Evolutionary conservation across 2,113 vertebrate genomes (phyloP).

Genomic region (Halichoerus grypus): DNA sequence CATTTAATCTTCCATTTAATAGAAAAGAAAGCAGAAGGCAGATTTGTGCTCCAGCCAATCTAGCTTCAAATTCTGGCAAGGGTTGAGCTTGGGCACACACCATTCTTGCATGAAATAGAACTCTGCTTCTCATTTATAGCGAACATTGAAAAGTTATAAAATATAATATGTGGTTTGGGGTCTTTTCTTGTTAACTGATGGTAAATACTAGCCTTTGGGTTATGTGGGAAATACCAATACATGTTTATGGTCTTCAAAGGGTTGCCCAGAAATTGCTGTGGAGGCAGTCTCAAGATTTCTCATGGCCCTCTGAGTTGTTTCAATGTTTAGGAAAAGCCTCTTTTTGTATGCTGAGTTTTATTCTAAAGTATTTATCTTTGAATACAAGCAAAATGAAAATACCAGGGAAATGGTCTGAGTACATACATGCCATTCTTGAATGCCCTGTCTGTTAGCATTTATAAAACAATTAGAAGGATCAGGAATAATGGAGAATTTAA

Average conservation of each 20-base stretch:
- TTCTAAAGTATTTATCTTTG: slow-evolving; percentile 13
- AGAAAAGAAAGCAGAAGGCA: slow-evolving; percentile 74
- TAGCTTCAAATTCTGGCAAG: slow-evolving; percentile 57
- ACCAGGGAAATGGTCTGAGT: neutral
- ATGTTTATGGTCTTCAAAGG: slow-evolving; percentile 45
- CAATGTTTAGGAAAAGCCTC: neutral
- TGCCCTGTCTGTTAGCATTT: neutral
- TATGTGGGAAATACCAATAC: slow-evolving; percentile 55
- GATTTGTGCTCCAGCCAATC: slow-evolving; percentile 62
- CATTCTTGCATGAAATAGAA: slow-evolving; percentile 70
- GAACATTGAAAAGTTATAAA: slow-evolving; percentile 72
- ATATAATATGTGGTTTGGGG: slow-evolving; percentile 66
- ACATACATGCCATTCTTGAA: neutral
- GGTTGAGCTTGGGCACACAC: slow-evolving; percentile 59
- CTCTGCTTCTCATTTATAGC: slow-evolving; percentile 68
- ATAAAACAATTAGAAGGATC: neutral
- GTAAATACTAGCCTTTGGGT: slow-evolving; percentile 59
- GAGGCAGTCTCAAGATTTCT: neutral
- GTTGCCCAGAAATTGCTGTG: neutral
- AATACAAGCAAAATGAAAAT: slow-evolving; percentile 43
- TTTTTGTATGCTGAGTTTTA: neutral
- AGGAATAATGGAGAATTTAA: neutral
- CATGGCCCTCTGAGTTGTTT: neutral
- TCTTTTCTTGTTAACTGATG: slow-evolving; percentile 64
- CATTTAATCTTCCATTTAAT: slow-evolving; percentile 74